A percentile compares a stretch with the other conserved stretches of the same genome.
These are phyloP conservation scores for Fukomys damarensis DNA, from an alignment of 2,113 vertebrate species.

Conservation along the genomic window DNA sequence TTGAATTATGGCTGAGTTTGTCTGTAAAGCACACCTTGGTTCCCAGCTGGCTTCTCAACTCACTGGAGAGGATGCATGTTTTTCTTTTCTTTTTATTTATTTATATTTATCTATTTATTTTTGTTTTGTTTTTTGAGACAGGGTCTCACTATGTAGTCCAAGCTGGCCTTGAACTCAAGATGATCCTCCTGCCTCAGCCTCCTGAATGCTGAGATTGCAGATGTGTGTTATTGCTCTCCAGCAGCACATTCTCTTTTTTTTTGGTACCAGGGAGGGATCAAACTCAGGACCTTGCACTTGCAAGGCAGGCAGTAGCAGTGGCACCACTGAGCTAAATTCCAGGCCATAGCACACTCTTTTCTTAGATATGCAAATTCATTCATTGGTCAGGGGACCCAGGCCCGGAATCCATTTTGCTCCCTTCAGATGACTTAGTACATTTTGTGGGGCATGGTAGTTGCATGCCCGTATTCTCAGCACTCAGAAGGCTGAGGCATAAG, in stretches of 20 bases:
- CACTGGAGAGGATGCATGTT: not conserved
- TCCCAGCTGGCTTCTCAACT: not conserved
- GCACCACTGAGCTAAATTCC: no score
- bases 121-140: not conserved
- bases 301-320: no score
- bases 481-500: not conserved
- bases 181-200: not conserved
- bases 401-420: not conserved
- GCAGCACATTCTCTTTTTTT: not conserved
- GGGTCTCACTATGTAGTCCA: not conserved
- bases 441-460: not conserved
- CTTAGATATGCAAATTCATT: not conserved
- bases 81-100: not conserved
- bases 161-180: not conserved
- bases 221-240: no score
- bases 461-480: not conserved
- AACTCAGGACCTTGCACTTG: no score
- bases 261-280: no score
- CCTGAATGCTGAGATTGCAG: not conserved
- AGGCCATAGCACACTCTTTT: not conserved
- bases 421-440: not conserved
- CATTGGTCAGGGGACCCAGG: not conserved
- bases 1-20: not conserved
- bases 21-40: not conserved
- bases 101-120: not conserved